Percentiles rank a stretch among this genome's conserved stretches.
phyloP scores from a whole-genome alignment of 1,140 invertebrate species.

The Drosophila ohnishii region DNA sequence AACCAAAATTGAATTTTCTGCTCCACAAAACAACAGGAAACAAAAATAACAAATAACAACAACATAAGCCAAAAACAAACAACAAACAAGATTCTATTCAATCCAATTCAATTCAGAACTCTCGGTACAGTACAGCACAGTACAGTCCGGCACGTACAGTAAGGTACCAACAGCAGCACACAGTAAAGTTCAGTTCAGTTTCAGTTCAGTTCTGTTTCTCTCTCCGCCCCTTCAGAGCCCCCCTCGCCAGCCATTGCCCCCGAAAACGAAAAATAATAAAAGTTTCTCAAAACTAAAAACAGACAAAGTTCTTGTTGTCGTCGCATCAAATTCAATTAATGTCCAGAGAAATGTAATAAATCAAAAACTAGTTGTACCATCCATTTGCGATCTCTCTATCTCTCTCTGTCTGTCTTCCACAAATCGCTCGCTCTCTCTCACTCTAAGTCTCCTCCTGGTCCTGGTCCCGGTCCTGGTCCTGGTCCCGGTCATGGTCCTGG shows the following conservation, averaged over 20 bases:
- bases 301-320: slow-evolving; percentile 67
- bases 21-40: slow-evolving; percentile 40
- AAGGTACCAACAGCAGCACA: slow-evolving; percentile 17
- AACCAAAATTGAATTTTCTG: slow-evolving; percentile 54
- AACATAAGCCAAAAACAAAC: slow-evolving; percentile 27
- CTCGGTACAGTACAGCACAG: slow-evolving; percentile 22
- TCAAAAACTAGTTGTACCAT: slow-evolving; percentile 66
- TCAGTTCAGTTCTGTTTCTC: slow-evolving; percentile 25
- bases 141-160: slow-evolving; percentile 14
- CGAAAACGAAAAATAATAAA: slow-evolving; percentile 49
- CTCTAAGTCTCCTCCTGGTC: slow-evolving; percentile 13
- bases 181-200: slow-evolving; percentile 25
- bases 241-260: slow-evolving; percentile 61
- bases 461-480: slow-evolving; percentile 18
- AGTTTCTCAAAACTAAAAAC: slow-evolving; percentile 54
- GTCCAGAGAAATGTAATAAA: slow-evolving; percentile 70
- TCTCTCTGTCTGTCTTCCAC: slow-evolving; percentile 30
- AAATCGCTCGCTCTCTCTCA: slow-evolving; percentile 34
- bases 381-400: slow-evolving; percentile 38
- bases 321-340: slow-evolving; percentile 78
- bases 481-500: slow-evolving; percentile 25
- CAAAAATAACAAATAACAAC: slow-evolving; percentile 24
- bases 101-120: slow-evolving; percentile 24
- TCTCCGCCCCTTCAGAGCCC: slow-evolving; percentile 25
- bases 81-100: slow-evolving; percentile 37